Base-by-base conservation (phyloP, 2,888 invertebrate genomes). In the Dasypogon diadema region DNA sequence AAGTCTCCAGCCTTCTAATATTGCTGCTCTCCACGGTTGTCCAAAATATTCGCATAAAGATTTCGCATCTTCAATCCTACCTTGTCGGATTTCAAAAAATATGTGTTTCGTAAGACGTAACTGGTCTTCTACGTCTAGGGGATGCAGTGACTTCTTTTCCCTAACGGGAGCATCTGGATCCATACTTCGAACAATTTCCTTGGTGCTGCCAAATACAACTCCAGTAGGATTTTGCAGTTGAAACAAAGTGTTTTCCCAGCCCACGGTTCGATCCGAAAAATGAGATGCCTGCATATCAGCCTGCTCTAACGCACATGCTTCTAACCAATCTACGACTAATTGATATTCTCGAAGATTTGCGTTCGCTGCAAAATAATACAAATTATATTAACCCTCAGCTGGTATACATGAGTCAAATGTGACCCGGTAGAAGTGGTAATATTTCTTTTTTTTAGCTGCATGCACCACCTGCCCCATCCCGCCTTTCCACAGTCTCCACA, bases 231-330 rank as follows among this genome's bases (percentile, higher is more conserved):
- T 87, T 79, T 88, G 84, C 73, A 95, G 83, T 81, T 93, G 92
- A 85, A 95, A 94, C 18, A 97, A 87, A 1, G 97, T 96, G 83
- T 97, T 97, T 84, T 96, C 95, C 96, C 97, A 97, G 30, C 94
- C 93, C 56, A 95, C 90, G 72, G 93, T 92, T 81, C 89, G 89
- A 84, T 96, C 96, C 30, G 94, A 92, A 83, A 93, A 95, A 82
- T 93, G 92, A 75, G 92, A 89, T 10, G 91, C 87, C 76, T 89
- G 85, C 79, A 79, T 86, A 24, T 84, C 81, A 2, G 86, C 85
- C 46, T 88, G 86, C 79, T 91, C 91, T 5, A 89, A 85, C 16
- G 95, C 93, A 83, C 92, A 93, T 46, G 91, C 90, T 85, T 98
- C 98, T 72, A 98, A 84, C 98, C 98, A 98, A 85, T 97, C 97